Percentiles rank a stretch among this genome's conserved stretches.
Conservation (phyloP, 2,888 invertebrate species). For the Lepeophtheirus nordmannii region DNA sequence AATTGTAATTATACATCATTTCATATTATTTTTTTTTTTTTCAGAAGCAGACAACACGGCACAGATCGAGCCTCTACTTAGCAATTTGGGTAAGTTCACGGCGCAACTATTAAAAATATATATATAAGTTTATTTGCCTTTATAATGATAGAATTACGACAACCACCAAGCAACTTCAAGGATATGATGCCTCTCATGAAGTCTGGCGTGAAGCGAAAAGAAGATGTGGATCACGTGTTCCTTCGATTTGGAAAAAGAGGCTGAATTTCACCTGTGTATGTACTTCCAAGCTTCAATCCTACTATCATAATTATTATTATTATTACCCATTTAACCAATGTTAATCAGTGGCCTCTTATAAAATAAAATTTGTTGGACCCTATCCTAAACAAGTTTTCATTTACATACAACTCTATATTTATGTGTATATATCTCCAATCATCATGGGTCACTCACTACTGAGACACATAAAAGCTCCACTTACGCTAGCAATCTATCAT, state of each 20-base stretch:
- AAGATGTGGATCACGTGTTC: conserved; percentile 73
- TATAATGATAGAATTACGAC: background rate
- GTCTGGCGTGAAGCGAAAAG: conserved; percentile 58
- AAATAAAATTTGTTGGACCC: background rate
- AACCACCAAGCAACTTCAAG: background rate
- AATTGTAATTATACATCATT: too few relatives aligned
- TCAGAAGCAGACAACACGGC: too few relatives aligned
- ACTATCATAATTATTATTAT: too few relatives aligned
- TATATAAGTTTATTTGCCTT: background rate
- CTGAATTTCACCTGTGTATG: background rate
- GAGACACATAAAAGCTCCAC: too few relatives aligned
- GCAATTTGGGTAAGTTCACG: too few relatives aligned
- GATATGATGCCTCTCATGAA: conserved; percentile 34
- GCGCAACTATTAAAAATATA: too few relatives aligned
- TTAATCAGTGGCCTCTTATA: background rate
- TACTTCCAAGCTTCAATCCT: background rate
- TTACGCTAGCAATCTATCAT: too few relatives aligned
- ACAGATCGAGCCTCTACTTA: too few relatives aligned
- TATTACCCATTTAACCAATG: background rate
- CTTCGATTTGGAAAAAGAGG: conserved; percentile 52
- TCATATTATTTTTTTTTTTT: too few relatives aligned
- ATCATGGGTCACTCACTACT: too few relatives aligned
- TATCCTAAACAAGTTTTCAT: background rate
- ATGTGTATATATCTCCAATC: too few relatives aligned
- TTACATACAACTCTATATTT: too few relatives aligned